Conservation (phyloP, 2,888 invertebrate genomes). For the Folsomia manolachei region DNA sequence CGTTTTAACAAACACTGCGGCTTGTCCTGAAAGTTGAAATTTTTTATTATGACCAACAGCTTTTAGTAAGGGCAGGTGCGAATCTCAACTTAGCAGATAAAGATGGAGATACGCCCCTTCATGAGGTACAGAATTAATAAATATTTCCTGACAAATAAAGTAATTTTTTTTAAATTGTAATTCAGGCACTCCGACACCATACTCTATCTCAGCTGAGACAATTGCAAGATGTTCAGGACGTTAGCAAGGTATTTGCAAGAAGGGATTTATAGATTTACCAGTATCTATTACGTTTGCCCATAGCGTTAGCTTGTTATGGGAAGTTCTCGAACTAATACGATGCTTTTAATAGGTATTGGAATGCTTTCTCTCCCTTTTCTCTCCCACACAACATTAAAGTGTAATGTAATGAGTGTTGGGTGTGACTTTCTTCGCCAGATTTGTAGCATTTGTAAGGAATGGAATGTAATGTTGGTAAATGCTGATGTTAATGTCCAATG, state of each 20-base stretch:
- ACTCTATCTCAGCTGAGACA: conserved; percentile 92
- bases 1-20: neutral
- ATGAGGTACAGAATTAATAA: conserved; percentile 17
- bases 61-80: conserved; percentile 87
- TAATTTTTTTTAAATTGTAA: neutral
- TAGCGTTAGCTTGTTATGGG: too few species aligned
- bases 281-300: too few species aligned
- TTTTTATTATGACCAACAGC: conserved; percentile 56
- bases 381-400: neutral
- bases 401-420: neutral
- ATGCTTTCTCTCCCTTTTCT: neutral
- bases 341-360: neutral
- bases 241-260: conserved; percentile 66
- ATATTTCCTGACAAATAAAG: neutral
- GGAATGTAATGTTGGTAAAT: too few species aligned
- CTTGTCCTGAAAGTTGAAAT: neutral
- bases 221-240: conserved; percentile 89
- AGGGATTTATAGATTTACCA: too few species aligned
- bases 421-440: conserved; percentile 5
- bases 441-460: too few species aligned
- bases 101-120: conserved; percentile 82
- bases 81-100: conserved; percentile 95
- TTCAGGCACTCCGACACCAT: conserved; percentile 73
- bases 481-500: too few species aligned
- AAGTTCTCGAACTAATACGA: neutral